These are phyloP conservation scores for Coleophora deauratella DNA, from an alignment of 2,888 invertebrate species.

Conservation along the genomic window DNA sequence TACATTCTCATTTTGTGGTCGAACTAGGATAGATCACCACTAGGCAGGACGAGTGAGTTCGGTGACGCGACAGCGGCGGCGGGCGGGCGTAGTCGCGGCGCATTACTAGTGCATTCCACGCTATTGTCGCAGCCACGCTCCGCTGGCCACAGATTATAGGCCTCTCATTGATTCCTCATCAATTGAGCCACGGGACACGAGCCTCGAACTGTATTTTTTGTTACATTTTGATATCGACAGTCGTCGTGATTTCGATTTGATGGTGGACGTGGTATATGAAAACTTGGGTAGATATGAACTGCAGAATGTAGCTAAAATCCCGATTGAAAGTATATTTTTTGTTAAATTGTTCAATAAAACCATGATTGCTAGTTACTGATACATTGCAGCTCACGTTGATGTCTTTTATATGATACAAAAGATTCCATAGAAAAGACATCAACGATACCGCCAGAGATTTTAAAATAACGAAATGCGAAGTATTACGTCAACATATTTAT, in stretches of 20 bases:
- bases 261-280: constrained; percentile 30
- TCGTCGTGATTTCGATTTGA: constrained; percentile 1
- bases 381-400: constrained; percentile 23
- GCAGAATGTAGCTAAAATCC: too few relatives aligned
- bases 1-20: too few relatives aligned
- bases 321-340: too few relatives aligned
- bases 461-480: too few relatives aligned
- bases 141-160: constrained; percentile 35
- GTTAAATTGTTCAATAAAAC: too few relatives aligned
- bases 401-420: constrained; percentile 25
- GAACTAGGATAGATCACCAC: too few relatives aligned
- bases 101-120: constrained; percentile 32
- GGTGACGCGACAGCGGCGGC: constrained; percentile 17
- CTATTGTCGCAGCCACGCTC: constrained; percentile 42
- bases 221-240: too few relatives aligned
- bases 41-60: constrained; percentile 11
- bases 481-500: too few relatives aligned
- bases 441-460: too few relatives aligned
- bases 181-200: constrained; percentile 30
- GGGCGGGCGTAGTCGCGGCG: constrained; percentile 33
- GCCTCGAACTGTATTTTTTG: constrained; percentile 21
- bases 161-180: constrained; percentile 32
- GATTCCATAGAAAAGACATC: too few relatives aligned
- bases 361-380: too few relatives aligned
- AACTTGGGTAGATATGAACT: too few relatives aligned